Evolutionary conservation across 2,113 vertebrate genomes (phyloP).

Genomic region (Pseudorasbora parva): DNA sequence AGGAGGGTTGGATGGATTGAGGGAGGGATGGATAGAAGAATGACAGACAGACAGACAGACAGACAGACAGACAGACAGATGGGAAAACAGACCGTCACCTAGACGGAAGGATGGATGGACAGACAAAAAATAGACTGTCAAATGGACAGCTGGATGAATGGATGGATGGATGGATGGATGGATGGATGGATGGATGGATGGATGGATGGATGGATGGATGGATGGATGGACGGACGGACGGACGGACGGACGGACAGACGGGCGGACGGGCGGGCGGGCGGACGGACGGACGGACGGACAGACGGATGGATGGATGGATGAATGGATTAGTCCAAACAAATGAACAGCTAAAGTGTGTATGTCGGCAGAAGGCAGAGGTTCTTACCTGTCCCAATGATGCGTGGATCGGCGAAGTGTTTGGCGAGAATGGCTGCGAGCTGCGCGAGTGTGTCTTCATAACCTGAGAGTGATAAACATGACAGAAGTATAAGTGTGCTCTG

Average conservation of each 20-base stretch:
- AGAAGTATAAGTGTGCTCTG: background rate
- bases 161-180: background rate
- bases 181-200: background rate
- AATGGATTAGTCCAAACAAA: background rate
- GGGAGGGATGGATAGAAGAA: background rate
- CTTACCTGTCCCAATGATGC: constrained; percentile 94
- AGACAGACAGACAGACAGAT: background rate
- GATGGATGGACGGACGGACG: background rate
- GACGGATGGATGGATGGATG: background rate
- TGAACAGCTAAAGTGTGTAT: too few species aligned
- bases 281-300: background rate
- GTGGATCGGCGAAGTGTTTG: constrained; percentile 94
- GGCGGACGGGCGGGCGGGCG: background rate
- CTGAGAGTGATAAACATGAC: constrained; percentile 67
- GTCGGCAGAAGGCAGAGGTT: background rate
- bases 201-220: background rate
- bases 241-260: background rate
- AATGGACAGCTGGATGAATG: background rate
- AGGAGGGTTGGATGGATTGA: background rate
- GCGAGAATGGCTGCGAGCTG: constrained; percentile 92
- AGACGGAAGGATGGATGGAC: too few species aligned
- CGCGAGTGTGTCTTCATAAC: constrained; percentile 91
- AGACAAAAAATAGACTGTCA: background rate
- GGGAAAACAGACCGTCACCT: background rate
- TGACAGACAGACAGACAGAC: too few species aligned